Percentiles rank a stretch among this genome's conserved stretches.
Evolutionary conservation across 2,797 vertebrate species (phyloP).

Genomic region (Linurgus olivaceus): DNA sequence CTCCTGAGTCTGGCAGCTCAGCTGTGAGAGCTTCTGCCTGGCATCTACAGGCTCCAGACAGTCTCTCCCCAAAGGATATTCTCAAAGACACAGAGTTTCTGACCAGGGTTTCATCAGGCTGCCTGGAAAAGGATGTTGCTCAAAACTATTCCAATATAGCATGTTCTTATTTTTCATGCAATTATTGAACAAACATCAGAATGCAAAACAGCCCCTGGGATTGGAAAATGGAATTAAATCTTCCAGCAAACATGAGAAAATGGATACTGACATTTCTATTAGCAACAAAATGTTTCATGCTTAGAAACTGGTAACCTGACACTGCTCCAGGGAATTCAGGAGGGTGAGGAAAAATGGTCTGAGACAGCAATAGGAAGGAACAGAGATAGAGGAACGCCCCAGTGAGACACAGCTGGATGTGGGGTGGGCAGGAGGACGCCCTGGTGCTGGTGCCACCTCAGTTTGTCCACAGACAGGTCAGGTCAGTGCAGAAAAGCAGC

Average conservation of each 20-base stretch:
- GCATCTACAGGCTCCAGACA: slow-evolving; percentile 20
- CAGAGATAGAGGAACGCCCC: rapidly evolving
- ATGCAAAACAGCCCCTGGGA: slow-evolving; percentile 26
- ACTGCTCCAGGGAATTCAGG: background rate
- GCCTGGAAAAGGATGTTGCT: background rate
- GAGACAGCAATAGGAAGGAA: background rate
- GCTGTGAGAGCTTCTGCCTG: background rate
- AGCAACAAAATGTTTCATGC: slow-evolving; percentile 39
- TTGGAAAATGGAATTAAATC: slow-evolving; percentile 40
- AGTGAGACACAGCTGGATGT: background rate
- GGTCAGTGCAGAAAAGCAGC: background rate
- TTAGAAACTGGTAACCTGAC: slow-evolving; percentile 24
- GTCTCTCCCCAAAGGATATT: slow-evolving; percentile 9
- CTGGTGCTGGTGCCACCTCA: rapidly evolving
- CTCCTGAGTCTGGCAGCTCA: background rate
- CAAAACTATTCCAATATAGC: background rate
- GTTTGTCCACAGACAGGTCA: background rate
- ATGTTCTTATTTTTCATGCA: slow-evolving; percentile 12
- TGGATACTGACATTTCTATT: slow-evolving; percentile 42
- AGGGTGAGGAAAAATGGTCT: background rate
- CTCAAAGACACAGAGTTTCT: slow-evolving; percentile 13
- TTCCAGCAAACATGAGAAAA: slow-evolving; percentile 38
- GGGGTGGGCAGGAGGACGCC: rapidly evolving
- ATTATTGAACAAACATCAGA: slow-evolving; percentile 50
- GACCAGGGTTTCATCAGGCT: background rate